Evolutionary conservation across 2,888 invertebrate species (phyloP).

Genomic region (Sinelater perroti): DNA sequence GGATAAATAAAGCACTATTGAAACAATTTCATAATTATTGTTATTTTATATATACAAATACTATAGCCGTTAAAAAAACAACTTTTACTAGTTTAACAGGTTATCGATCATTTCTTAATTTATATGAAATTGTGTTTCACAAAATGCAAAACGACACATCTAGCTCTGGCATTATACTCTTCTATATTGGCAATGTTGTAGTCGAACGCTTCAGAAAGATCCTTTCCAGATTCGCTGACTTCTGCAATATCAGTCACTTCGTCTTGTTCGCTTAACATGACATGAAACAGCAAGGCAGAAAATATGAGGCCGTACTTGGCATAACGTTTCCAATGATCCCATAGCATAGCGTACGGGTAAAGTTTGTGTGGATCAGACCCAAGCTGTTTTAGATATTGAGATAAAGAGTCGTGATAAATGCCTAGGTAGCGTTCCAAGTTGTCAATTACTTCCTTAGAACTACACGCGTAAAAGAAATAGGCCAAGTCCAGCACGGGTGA

Average conservation of each 20-base stretch:
- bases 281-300: conserved; percentile 36
- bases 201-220: conserved; percentile 23
- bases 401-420: conserved; percentile 51
- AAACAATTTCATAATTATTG: too few species aligned
- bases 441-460: conserved; percentile 46
- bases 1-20: too few species aligned
- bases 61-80: too few species aligned
- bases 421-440: conserved; percentile 49
- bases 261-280: conserved; percentile 39
- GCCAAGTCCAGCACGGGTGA: conserved; percentile 52
- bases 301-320: conserved; percentile 36
- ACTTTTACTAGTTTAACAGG: neutral
- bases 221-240: conserved; percentile 27
- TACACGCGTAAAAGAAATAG: conserved; percentile 53
- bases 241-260: conserved; percentile 37
- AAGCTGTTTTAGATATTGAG: conserved; percentile 41
- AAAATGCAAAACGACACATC: conserved; percentile 34
- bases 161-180: conserved; percentile 33
- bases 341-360: conserved; percentile 48
- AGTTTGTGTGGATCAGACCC: conserved; percentile 46
- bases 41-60: too few species aligned
- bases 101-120: neutral
- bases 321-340: conserved; percentile 44
- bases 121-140: conserved; percentile 33
- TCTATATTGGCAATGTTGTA: conserved; percentile 32